Percentiles rank a stretch among this genome's conserved stretches.
These are phyloP conservation scores for Philopotamus ludificatus DNA, from an alignment of 1,140 invertebrate species.

Conservation along the genomic window DNA sequence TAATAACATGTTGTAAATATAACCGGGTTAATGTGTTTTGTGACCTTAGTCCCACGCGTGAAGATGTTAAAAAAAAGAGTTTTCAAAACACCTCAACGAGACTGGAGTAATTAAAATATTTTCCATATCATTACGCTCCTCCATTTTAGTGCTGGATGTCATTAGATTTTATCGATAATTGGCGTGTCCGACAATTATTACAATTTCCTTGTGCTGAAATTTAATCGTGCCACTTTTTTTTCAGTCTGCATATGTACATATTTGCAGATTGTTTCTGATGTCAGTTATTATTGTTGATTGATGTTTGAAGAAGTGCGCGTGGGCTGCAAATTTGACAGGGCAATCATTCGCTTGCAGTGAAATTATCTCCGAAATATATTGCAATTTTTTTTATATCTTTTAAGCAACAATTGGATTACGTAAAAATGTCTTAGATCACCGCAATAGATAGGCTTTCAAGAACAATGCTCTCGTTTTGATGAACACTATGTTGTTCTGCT, in stretches of 20 bases:
- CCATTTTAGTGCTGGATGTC: no score
- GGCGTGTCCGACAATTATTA: not conserved
- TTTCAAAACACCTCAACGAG: not conserved
- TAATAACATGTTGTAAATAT: conserved; percentile 14
- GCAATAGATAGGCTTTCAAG: no score
- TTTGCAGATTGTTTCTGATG: not conserved
- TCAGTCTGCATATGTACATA: not conserved
- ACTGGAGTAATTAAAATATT: conserved; percentile 22
- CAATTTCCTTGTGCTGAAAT: no score
- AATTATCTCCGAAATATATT: not conserved
- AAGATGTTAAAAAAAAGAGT: conserved; percentile 5
- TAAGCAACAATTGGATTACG: not conserved
- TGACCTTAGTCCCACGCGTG: conserved; percentile 23
- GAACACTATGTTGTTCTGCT: no score
- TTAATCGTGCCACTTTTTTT: no score
- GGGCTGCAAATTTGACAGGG: not conserved
- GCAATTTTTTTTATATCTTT: no score
- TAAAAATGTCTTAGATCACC: no score
- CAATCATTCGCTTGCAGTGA: not conserved
- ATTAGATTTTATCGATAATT: no score
- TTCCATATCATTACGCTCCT: conserved; percentile 5
- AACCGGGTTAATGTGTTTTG: conserved; percentile 22
- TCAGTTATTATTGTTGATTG: not conserved
- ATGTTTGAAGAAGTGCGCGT: not conserved
- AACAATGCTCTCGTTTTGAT: no score